phyloP scores from a whole-genome alignment of 2,797 vertebrate genomes.

The Sarcophilus harrisii region DNA sequence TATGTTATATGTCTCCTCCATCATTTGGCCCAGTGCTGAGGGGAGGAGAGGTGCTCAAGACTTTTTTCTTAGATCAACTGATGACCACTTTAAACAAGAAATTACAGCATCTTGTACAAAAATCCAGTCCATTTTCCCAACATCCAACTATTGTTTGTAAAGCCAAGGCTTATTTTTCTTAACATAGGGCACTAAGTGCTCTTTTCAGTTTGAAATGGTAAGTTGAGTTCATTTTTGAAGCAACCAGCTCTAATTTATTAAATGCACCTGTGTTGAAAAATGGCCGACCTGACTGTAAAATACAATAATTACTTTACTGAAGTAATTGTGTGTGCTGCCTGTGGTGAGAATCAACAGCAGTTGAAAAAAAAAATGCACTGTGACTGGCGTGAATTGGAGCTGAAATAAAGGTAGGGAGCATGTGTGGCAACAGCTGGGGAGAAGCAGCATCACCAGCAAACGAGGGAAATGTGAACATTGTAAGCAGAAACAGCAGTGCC shows the following conservation, averaged over 20 bases:
- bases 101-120: neutral
- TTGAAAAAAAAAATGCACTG: slow-evolving; percentile 30
- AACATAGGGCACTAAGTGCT: neutral
- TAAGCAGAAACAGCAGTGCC: neutral
- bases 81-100: neutral
- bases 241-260: slow-evolving; percentile 23
- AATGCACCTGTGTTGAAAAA: slow-evolving; percentile 43
- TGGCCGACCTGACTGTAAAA: neutral
- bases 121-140: neutral
- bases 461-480: neutral
- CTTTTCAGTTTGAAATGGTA: neutral
- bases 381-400: neutral
- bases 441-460: rapidly evolving
- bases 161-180: neutral
- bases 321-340: slow-evolving; percentile 12
- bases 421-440: slow-evolving; percentile 14
- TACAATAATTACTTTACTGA: neutral
- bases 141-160: neutral
- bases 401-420: slow-evolving; percentile 49
- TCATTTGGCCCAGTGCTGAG: neutral
- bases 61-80: neutral
- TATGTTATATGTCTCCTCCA: neutral
- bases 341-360: neutral
- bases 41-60: neutral
- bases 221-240: slow-evolving; percentile 16